Conservation (phyloP, 2,888 invertebrate species). For the Cecidostiba fungosa region DNA sequence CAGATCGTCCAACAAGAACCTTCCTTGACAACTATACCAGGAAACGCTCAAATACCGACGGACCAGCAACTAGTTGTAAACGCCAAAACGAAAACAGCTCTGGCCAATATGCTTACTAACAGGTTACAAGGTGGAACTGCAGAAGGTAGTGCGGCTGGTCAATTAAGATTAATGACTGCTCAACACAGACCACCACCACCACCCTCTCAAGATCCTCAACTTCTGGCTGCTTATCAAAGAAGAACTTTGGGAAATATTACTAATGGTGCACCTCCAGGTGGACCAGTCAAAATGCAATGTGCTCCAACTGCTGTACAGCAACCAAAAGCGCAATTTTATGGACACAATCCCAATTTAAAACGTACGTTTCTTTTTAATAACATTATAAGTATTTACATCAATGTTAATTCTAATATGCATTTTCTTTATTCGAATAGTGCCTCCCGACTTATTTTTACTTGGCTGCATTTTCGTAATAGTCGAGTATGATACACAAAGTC, state of each 20-base stretch:
- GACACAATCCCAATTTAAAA: conserved; percentile 95
- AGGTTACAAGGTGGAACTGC: conserved; percentile 84
- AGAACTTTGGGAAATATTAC: conserved; percentile 82
- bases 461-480: conserved; percentile 96
- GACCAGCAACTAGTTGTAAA: conserved; percentile 87
- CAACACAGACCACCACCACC: conserved; percentile 86
- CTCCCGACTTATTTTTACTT: conserved; percentile 92
- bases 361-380: conserved; percentile 75
- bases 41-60: conserved; percentile 75
- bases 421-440: conserved; percentile 81
- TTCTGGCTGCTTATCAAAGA: conserved; percentile 77
- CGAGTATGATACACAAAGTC: conserved; percentile 89
- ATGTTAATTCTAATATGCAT: conserved; percentile 7
- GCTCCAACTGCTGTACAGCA: conserved; percentile 74
- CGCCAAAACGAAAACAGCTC: conserved; percentile 95
- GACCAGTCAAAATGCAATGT: conserved; percentile 78
- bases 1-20: conserved; percentile 78
- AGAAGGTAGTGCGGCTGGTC: conserved; percentile 81
- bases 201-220: conserved; percentile 79
- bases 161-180: conserved; percentile 89
- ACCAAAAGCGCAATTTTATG: conserved; percentile 91
- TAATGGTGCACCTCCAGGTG: conserved; percentile 79
- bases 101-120: conserved; percentile 96
- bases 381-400: not conserved
- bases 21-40: conserved; percentile 71